Base-by-base conservation (phyloP, 1,140 invertebrate species). In the Rhyzopertha dominica region DNA sequence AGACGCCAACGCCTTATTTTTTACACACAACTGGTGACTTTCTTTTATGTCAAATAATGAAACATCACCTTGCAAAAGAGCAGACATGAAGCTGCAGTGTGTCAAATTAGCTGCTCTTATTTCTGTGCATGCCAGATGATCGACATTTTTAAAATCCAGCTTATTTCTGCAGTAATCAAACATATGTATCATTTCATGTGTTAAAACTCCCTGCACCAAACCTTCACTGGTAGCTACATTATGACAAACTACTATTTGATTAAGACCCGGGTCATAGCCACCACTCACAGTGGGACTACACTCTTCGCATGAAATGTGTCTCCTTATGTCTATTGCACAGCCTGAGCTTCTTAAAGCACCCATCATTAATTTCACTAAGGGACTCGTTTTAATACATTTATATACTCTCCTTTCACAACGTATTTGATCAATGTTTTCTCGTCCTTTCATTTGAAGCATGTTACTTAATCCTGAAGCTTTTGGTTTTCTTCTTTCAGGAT, bases 181-280 rank as follows among this genome's bases (percentile, higher is more conserved):
- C 88, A 96, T 95, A 67, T 98, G 95, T 28, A 96, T 84, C 75
- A 98, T 79, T 71, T 98, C 95, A 68, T 98, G 95, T 1, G 82
- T 78, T 3, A 98, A 61, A 5, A 92, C 83, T 45, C 81, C 81
- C 65, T 87, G 82, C 1, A 92, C 78, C 55, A 79, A 73, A 4
- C 76, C 76, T 65, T 79, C 66, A 25, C 68, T 74, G 31, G 57
- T 73, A 10, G 80, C 79, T 35, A 79, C 78, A 74, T 98, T 97
- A 64, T 95, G 87, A 60, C 93, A 98, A 8, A 97, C 74, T 5
- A 98, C 84, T 47, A 96, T 81, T 82, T 95, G 90, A 75, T 94
- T 94, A 23, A 83, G 62, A 55, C 81, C 74, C 8, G 89, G 84
- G 77, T 97, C 94, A 75, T 90, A 97, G 10, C 94, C 94, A 22